Percentiles rank a stretch among this genome's conserved stretches.
Conservation (phyloP, 1,140 invertebrate genomes). For the Agrypnia vestita region DNA sequence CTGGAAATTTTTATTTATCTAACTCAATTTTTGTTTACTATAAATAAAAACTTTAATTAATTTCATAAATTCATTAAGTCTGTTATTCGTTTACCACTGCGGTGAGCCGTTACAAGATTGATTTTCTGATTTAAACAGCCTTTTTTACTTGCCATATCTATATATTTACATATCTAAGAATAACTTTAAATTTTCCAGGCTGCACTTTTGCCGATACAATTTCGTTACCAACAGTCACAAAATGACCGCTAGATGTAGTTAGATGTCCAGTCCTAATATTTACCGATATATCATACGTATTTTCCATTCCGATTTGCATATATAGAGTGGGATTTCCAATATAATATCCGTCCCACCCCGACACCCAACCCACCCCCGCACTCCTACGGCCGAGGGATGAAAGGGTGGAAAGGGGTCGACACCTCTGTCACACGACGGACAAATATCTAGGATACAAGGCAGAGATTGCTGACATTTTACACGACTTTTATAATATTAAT, state of each 20-base stretch:
- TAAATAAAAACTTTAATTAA: no score
- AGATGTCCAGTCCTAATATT: constrained; percentile 7
- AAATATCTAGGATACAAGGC: constrained; percentile 46
- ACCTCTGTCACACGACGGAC: constrained; percentile 50
- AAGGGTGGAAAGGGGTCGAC: constrained; percentile 28
- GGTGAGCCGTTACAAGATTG: no score
- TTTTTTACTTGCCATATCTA: no score
- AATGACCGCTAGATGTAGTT: constrained; percentile 10
- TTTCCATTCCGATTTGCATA: constrained; percentile 61
- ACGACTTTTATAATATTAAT: not conserved
- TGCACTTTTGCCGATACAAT: no score
- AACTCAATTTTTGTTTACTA: no score
- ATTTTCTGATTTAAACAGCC: no score
- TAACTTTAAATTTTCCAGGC: not conserved
- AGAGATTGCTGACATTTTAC: constrained; percentile 22
- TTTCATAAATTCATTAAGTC: no score
- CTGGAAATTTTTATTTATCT: no score
- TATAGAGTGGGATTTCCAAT: constrained; percentile 62
- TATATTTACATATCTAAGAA: not conserved
- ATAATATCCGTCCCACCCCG: constrained; percentile 57
- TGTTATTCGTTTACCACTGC: no score
- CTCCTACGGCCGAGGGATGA: not conserved
- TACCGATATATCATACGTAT: constrained; percentile 55
- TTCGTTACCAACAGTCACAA: not conserved
- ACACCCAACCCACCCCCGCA: not conserved